phyloP scores from a whole-genome alignment of 2,888 invertebrate species.

The Nephrocerus scutellatus region DNA sequence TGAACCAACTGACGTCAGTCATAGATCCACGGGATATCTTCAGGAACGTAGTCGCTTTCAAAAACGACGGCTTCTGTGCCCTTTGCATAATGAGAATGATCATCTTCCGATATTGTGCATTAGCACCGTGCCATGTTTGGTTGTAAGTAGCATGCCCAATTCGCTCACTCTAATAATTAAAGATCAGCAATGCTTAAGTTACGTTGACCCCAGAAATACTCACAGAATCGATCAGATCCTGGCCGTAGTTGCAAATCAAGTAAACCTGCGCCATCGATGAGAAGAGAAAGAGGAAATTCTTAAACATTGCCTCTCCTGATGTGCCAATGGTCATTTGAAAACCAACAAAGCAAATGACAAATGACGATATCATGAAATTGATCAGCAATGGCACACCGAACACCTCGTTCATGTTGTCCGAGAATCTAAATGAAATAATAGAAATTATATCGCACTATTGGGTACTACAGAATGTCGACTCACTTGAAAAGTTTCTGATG shows the following conservation, averaged over 20 bases:
- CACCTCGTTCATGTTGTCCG: constrained; percentile 31
- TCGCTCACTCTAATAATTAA: constrained; percentile 29
- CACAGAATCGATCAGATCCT: constrained; percentile 33
- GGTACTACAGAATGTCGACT: too few species aligned
- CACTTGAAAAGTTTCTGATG: constrained; percentile 30
- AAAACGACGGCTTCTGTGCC: constrained; percentile 31
- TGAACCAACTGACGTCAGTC: constrained; percentile 29
- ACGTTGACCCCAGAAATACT: constrained; percentile 8
- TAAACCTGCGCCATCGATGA: constrained; percentile 36
- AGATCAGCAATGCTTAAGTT: constrained; percentile 22
- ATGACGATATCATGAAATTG: constrained; percentile 36
- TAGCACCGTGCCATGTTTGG: constrained; percentile 34
- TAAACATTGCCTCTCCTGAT: constrained; percentile 28
- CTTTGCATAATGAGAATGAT: constrained; percentile 34
- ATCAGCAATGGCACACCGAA: constrained; percentile 37
- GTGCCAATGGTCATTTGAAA: constrained; percentile 38
- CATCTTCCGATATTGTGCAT: constrained; percentile 33
- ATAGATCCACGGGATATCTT: constrained; percentile 34
- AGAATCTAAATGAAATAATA: constrained; percentile 21
- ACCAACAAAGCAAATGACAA: constrained; percentile 40
- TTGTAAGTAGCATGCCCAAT: constrained; percentile 35
- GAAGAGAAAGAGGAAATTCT: constrained; percentile 33
- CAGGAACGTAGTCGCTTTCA: constrained; percentile 35
- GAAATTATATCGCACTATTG: neutral
- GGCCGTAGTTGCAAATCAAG: constrained; percentile 36